These are phyloP conservation scores for Orthonychiurus folsomi DNA, from an alignment of 2,888 invertebrate species.

Conservation along the genomic window DNA sequence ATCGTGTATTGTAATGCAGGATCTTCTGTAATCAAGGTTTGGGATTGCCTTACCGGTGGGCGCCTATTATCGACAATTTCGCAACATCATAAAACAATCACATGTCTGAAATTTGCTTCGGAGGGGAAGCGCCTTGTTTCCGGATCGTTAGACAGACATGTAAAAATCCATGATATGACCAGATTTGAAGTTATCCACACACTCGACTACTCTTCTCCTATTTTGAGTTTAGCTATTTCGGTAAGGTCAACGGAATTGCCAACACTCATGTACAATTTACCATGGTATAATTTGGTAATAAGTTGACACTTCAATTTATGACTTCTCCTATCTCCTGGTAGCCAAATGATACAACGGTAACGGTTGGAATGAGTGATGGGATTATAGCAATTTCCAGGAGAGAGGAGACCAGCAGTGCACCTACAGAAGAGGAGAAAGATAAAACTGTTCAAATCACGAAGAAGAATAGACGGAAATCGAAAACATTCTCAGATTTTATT, in stretches of 20 bases:
- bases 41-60: slow-evolving; percentile 86
- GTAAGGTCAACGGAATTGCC: slow-evolving; percentile 21
- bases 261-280: slow-evolving; percentile 4
- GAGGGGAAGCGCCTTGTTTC: slow-evolving; percentile 75
- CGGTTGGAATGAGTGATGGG: slow-evolving; percentile 87
- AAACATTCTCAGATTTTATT: slow-evolving; percentile 30
- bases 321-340: slow-evolving; percentile 42
- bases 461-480: slow-evolving; percentile 17
- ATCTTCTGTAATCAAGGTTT: slow-evolving; percentile 80
- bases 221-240: slow-evolving; percentile 63
- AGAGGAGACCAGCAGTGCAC: slow-evolving; percentile 48
- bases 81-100: slow-evolving; percentile 93
- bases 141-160: slow-evolving; percentile 83
- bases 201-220: slow-evolving; percentile 79
- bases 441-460: slow-evolving; percentile 9
- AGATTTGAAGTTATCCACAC: slow-evolving; percentile 81
- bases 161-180: slow-evolving; percentile 81
- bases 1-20: too few species aligned
- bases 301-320: too few species aligned
- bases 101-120: slow-evolving; percentile 70
- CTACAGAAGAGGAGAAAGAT: slow-evolving; percentile 21
- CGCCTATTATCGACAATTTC: slow-evolving; percentile 72
- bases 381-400: slow-evolving; percentile 75
- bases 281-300: too few species aligned
- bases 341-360: slow-evolving; percentile 69